A percentile compares a stretch with the other conserved stretches of the same genome.
Conservation (phyloP, 2,888 invertebrate genomes). For the Achlya flavicornis region DNA sequence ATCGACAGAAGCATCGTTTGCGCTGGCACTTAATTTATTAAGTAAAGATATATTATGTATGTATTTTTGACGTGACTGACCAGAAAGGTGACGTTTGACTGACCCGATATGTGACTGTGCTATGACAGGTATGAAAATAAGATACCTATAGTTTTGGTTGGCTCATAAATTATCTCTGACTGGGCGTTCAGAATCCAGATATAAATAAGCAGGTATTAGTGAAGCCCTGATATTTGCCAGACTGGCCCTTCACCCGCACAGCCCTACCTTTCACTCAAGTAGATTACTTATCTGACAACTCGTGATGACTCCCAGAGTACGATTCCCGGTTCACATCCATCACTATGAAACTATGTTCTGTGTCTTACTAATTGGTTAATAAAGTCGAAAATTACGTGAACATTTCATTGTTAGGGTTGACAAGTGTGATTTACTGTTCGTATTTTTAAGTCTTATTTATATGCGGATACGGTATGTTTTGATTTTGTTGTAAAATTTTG, state of each 20-base stretch:
- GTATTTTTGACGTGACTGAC: no score
- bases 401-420: not conserved
- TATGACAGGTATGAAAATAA: no score
- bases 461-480: slow-evolving; percentile 1
- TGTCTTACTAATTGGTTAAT: not conserved
- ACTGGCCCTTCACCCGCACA: not conserved
- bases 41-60: no score
- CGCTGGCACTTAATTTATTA: no score
- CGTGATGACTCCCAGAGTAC: not conserved
- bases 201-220: no score
- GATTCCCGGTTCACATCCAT: slow-evolving; percentile 3
- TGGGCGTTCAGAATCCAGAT: no score
- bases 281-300: not conserved
- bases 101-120: no score
- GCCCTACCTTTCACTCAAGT: not conserved
- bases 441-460: not conserved
- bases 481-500: not conserved
- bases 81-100: no score
- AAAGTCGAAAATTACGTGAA: not conserved
- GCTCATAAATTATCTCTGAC: no score
- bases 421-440: not conserved
- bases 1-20: no score
- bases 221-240: not conserved
- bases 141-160: no score
- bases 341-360: not conserved